These are phyloP conservation scores for Tachuris rubrigastra DNA, from an alignment of 2,113 vertebrate species.

Conservation along the genomic window DNA sequence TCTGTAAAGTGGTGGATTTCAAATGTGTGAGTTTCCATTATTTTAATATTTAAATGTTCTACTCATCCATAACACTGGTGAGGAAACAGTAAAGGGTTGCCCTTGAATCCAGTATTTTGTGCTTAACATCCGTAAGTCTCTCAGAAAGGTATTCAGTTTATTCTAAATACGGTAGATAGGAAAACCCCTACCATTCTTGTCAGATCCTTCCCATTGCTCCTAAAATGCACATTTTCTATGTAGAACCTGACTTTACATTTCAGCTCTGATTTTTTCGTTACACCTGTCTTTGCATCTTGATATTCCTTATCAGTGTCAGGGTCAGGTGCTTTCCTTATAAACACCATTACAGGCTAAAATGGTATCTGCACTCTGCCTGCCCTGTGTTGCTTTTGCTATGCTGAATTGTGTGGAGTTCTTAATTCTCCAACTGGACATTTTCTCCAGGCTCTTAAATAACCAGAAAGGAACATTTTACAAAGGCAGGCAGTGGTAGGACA, in stretches of 20 bases:
- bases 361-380: background rate
- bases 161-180: background rate
- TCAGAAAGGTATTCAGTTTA: background rate
- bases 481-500: background rate
- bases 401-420: background rate
- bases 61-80: background rate
- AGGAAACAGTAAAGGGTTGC: background rate
- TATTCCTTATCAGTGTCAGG: background rate
- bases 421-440: background rate
- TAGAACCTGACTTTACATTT: background rate
- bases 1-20: background rate
- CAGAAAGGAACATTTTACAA: background rate
- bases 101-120: background rate
- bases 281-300: background rate
- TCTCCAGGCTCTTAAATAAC: background rate
- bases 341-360: fast-evolving
- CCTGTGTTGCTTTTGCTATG: fast-evolving
- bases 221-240: background rate
- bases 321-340: background rate
- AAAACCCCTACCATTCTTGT: background rate
- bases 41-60: background rate
- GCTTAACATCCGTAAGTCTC: fast-evolving
- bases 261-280: background rate
- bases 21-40: background rate
- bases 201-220: background rate